phyloP scores from a whole-genome alignment of 2,888 invertebrate species.

The Brenthis hecate region DNA sequence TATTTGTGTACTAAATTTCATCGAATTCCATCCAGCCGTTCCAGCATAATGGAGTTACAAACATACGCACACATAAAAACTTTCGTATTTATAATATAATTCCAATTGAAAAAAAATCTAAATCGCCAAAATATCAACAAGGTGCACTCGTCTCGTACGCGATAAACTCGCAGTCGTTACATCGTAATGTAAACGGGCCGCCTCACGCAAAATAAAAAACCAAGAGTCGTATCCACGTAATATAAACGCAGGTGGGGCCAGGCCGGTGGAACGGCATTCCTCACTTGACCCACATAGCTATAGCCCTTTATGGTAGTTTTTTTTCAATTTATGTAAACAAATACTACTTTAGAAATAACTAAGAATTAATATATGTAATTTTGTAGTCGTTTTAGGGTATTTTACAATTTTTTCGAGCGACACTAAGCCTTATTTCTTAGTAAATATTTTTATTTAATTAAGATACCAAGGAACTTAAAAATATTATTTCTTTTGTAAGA shows the following conservation, averaged over 20 bases:
- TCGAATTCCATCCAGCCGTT: no score
- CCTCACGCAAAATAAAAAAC: constrained; percentile 21
- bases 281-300: constrained; percentile 73
- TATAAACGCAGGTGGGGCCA: constrained; percentile 58
- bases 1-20: no score
- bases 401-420: not conserved
- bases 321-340: constrained; percentile 37
- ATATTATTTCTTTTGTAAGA: no score
- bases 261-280: constrained; percentile 76
- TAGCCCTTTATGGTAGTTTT: constrained; percentile 40
- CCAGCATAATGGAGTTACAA: no score
- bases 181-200: constrained; percentile 23
- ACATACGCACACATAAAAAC: no score
- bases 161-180: constrained; percentile 11
- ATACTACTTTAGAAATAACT: constrained; percentile 24
- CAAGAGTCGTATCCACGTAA: constrained; percentile 28
- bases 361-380: not conserved
- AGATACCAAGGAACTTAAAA: no score
- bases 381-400: constrained; percentile 1
- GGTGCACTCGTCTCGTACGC: not conserved
- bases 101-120: not conserved
- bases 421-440: no score
- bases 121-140: not conserved
- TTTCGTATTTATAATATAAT: no score
- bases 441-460: no score